Evolutionary conservation across 2,888 invertebrate species (phyloP).

Genomic region (Agriopis aurantiaria): DNA sequence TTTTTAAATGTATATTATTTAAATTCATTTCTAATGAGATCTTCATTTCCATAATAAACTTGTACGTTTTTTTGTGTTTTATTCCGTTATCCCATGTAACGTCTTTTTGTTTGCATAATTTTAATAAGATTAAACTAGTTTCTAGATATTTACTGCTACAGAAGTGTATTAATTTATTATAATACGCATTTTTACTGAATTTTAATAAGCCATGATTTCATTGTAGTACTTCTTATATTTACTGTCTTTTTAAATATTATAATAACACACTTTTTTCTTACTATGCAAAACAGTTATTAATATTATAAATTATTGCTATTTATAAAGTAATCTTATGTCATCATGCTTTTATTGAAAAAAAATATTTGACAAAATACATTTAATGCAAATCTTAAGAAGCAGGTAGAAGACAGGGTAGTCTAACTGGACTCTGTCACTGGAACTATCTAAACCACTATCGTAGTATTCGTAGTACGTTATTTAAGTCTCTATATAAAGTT

Average conservation of each 20-base stretch:
- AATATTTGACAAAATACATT: too few relatives aligned
- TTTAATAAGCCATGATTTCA: too few relatives aligned
- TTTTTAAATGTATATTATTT: too few relatives aligned
- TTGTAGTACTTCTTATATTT: too few relatives aligned
- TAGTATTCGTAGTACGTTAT: constrained; percentile 49
- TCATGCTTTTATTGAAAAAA: too few relatives aligned
- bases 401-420: background rate
- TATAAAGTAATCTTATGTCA: too few relatives aligned
- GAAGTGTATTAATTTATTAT: background rate
- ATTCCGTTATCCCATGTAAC: constrained; percentile 33
- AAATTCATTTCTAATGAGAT: constrained; percentile 20
- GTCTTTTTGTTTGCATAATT: constrained; percentile 2
- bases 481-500: constrained; percentile 80
- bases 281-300: too few relatives aligned
- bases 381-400: too few relatives aligned
- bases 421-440: constrained; percentile 27
- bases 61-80: constrained; percentile 43
- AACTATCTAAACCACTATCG: constrained; percentile 32
- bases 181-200: background rate
- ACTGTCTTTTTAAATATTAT: too few relatives aligned
- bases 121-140: background rate
- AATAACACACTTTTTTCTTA: too few relatives aligned
- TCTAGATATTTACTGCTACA: constrained; percentile 1
- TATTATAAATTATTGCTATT: too few relatives aligned
- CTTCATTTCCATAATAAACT: constrained; percentile 43